phyloP scores from a whole-genome alignment of 2,113 vertebrate genomes.

The Promerops cafer region DNA sequence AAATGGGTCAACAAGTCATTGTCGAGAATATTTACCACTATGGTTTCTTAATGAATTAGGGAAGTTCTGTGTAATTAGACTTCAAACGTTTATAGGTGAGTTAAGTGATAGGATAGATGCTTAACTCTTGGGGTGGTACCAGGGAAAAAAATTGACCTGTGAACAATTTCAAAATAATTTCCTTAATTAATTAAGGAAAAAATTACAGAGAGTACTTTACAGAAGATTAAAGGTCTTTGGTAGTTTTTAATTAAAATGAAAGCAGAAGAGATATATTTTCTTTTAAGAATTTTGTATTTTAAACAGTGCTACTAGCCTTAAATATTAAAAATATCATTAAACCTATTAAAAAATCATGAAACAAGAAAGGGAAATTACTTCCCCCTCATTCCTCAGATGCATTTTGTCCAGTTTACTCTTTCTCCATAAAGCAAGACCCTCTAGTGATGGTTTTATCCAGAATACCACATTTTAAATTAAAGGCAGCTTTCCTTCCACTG shows the following conservation, averaged over 20 bases:
- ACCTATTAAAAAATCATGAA: not conserved
- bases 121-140: not conserved
- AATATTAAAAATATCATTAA: not conserved
- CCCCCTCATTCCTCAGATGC: rapidly evolving
- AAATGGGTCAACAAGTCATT: constrained; percentile 69
- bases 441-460: not conserved
- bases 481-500: not conserved
- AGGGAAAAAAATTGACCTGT: not conserved
- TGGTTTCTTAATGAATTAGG: not conserved
- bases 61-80: constrained; percentile 19
- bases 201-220: not conserved
- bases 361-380: not conserved
- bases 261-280: not conserved
- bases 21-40: constrained; percentile 69
- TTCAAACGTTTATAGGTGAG: not conserved
- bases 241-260: not conserved
- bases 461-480: not conserved
- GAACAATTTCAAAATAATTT: not conserved
- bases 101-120: not conserved
- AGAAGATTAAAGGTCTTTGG: not conserved
- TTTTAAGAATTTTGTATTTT: not conserved
- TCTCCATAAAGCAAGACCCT: not conserved
- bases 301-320: not conserved
- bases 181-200: not conserved
- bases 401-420: not conserved